Base-by-base conservation (phyloP, 2,113 vertebrate genomes). In the Mormoops blainvillei region DNA sequence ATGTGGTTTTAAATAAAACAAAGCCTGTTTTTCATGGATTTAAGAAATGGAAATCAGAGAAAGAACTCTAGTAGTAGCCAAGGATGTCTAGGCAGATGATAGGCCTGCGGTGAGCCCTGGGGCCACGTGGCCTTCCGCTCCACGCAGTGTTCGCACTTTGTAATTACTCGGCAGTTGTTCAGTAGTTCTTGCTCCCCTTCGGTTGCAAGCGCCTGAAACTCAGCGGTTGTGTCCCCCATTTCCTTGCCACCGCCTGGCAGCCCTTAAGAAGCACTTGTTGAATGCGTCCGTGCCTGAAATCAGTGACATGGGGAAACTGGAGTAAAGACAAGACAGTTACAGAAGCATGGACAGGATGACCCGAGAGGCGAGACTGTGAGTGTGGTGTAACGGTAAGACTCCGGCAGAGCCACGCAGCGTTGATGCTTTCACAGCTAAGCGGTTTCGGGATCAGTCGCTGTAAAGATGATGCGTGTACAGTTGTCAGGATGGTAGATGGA, bases 41-140 rank as follows among this genome's bases (percentile, higher is more conserved):
- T 52, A 67, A 36, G 63, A 81, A 86, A 65, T 58, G 19, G 31
- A 81, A 81, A 54, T 87, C 45, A n/a, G 48, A 65, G 63, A 33
- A 86, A 26, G 36, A 54, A 4, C 31, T 81, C 26, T 41, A 11
- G 58, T 2, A 48, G 36, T 56, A 70, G 67, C 22, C 41, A 52
- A 31, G 6, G 33, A 22, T 43, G 13, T 84, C 31, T 22, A 13
- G 61, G 58, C 33, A 65, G 24, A 36, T 73, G 14, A 11, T 2
- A 70, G 67, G 6, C 36, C 48, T 54, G 28, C 68, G 26, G 38
- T 18, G 33, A 90, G 54, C 8, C 26, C 5, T n/a, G 16, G 22
- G 8, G 33, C 19, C 38, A 33, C 70, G 52, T 43, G 2, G 11
- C 77, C n/a, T 73, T 65, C 33, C 15, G 22, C 36, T 65, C 15